Base-by-base conservation (phyloP, 2,113 vertebrate genomes). In the Mohoua ochrocephala region DNA sequence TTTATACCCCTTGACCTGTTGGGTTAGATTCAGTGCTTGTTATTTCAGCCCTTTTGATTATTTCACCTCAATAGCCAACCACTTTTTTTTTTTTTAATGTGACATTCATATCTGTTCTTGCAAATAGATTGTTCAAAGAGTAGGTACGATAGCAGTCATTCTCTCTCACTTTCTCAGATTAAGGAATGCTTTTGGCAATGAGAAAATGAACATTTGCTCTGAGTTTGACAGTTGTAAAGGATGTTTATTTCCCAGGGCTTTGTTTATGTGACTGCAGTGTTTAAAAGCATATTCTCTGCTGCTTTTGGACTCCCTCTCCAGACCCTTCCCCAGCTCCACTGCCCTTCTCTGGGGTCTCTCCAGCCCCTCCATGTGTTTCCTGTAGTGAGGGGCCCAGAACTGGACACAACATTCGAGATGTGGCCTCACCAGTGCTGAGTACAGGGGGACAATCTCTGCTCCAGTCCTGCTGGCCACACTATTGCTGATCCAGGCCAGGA, bases 41-140 rank as follows among this genome's bases (percentile, higher is more conserved):
- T 86, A 94, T 80, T 84, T 79, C 73, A 93, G 54, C 10, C 31
- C 30, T 86, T 96, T 92, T 75, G 65, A 76, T 87, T 79, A 61
- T 83, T 93, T 74, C 14, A 42, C 52, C 76, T 84, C 45, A 41
- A 11, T 63, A 80, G 6, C 16, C 42, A 61, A 54, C 1, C 4
- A 16, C 6, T 11, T 85, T 84, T 84, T 13, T 11, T 67, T 69
- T 56, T 81, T 88, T 70, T 41, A 85, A 30, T 83, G 28, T 69
- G 78, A 82, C 44, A 67, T 84, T 33, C 13, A 49, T 60, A 83
- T 84, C 44, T 94, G 49, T 87, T 90, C 74, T 47, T 94, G 74
- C 78, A 97, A 96, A 96, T 83, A 64, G 69, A 85, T 83, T 63
- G 44, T 89, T 84, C 73, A 89, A 96, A 90, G 49, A 88, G 31